Base-by-base conservation (phyloP, 2,113 vertebrate species). In the Agelaius tricolor region DNA sequence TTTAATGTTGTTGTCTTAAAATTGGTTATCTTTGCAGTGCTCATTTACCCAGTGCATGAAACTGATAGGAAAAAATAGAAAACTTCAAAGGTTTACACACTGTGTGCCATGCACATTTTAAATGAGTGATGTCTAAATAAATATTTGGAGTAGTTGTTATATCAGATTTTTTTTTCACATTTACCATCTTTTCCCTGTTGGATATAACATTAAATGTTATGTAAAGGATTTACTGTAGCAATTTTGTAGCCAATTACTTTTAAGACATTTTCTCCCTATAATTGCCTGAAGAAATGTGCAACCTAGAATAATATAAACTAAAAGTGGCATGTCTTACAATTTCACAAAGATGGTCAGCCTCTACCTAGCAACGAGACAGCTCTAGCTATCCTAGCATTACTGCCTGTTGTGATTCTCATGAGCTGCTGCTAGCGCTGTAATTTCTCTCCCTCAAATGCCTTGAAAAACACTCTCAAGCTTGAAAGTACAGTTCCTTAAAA, bases 391-490 rank as follows among this genome's bases (percentile, higher is more conserved):
- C 54, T 51, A 59, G 10, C 52, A 57, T 93, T 96, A 63, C 66
- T 91, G 93, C 84, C 65, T 96, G 61, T 96, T 96, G 92, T 95
- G 90, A 87, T 86, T 96, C 91, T 93, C 59, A 73, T 73, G 75
- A 93, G 68, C 81, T 89, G 37, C 33, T 96, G 62, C 66, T 96
- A 81, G 58, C 89, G 69, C 33, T 95, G 31, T 55, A 93, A 90
- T 95, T 94, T 95, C 33, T 75, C 69, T 76, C 91, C 59, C 87
- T 94, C 83, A 75, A 94, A 94, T 71, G 57, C 85, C 63, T 58
- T 95, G 41, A 35, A 97, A 97, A 96, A 91, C 24, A 90, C 5
- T 91, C 22, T 75, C 33, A 93, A 61, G 72, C 55, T 96, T 96
- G 51, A 79, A 95, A 97, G 79, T 41, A 76, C 10, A 75, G n/a